Evolutionary conservation across 2,797 vertebrate species (phyloP).

Genomic region (Enteromius mattozi): DNA sequence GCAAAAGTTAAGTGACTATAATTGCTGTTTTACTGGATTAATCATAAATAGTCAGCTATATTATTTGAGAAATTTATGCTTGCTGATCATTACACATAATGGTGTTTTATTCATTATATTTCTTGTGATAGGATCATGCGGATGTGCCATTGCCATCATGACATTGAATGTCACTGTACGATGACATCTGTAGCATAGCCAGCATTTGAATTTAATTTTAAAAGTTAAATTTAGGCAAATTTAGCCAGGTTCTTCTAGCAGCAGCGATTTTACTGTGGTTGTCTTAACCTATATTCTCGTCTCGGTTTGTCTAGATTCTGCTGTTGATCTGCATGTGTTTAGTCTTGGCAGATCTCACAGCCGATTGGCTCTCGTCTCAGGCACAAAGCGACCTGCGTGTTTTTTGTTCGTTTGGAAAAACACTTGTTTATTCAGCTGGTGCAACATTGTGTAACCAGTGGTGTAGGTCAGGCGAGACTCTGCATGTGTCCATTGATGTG

Average conservation of each 20-base stretch:
- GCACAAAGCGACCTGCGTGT: slow-evolving; percentile 12
- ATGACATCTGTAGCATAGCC: background rate
- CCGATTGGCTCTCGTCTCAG: slow-evolving; percentile 23
- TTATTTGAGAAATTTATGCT: background rate
- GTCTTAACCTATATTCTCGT: background rate
- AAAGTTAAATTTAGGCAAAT: slow-evolving; percentile 47
- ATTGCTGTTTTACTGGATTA: background rate
- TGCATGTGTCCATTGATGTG: background rate
- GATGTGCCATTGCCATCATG: background rate
- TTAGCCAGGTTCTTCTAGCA: background rate
- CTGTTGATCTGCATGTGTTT: slow-evolving; percentile 5
- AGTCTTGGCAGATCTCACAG: slow-evolving; percentile 11
- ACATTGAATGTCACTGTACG: background rate
- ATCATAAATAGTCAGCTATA: background rate
- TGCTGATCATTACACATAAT: background rate
- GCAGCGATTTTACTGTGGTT: background rate
- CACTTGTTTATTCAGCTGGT: slow-evolving; percentile 61
- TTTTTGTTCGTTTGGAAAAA: slow-evolving; percentile 52
- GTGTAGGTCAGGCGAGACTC: slow-evolving; percentile 26
- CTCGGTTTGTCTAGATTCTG: background rate
- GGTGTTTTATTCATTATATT: background rate
- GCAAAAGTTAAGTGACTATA: background rate
- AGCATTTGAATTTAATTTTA: slow-evolving; percentile 36
- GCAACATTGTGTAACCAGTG: slow-evolving; percentile 53
- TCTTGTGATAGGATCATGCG: background rate